phyloP scores from a whole-genome alignment of 2,113 vertebrate species.

The Alectura lathami region DNA sequence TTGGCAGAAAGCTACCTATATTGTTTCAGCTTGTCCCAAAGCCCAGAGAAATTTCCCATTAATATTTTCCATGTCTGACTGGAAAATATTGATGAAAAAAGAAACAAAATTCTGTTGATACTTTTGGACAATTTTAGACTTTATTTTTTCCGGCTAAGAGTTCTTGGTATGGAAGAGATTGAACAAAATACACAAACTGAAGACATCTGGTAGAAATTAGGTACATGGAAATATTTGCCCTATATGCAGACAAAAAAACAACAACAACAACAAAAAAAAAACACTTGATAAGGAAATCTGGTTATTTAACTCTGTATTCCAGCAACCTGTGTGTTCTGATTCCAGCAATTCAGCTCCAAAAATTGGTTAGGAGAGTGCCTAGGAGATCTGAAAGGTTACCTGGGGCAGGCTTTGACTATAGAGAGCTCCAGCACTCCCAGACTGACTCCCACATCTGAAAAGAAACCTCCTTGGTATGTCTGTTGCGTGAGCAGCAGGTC shows the following conservation, averaged over 20 bases:
- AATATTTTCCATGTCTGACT: not conserved
- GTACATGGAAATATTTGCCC: not conserved
- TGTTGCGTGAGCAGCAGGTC: not conserved
- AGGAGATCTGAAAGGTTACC: not conserved
- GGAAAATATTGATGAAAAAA: not conserved
- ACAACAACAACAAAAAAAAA: not conserved
- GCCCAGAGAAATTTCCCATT: not conserved
- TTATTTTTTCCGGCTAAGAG: not conserved
- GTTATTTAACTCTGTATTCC: constrained; percentile 31
- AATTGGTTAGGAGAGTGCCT: not conserved
- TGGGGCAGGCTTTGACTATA: not conserved
- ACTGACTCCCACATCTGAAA: not conserved
- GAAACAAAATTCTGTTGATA: not conserved
- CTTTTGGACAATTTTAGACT: not conserved
- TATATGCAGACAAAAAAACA: not conserved
- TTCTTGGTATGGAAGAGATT: not conserved
- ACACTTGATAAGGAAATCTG: not conserved
- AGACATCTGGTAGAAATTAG: not conserved
- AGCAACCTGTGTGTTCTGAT: constrained; percentile 8
- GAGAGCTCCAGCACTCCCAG: not conserved
- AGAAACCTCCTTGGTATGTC: not conserved
- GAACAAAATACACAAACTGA: not conserved
- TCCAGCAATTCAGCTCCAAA: not conserved
- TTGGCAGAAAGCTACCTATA: constrained; percentile 2
- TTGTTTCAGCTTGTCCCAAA: constrained; percentile 29